These are phyloP conservation scores for Monomorium pharaonis DNA, from an alignment of 1,140 invertebrate species.

Conservation along the genomic window DNA sequence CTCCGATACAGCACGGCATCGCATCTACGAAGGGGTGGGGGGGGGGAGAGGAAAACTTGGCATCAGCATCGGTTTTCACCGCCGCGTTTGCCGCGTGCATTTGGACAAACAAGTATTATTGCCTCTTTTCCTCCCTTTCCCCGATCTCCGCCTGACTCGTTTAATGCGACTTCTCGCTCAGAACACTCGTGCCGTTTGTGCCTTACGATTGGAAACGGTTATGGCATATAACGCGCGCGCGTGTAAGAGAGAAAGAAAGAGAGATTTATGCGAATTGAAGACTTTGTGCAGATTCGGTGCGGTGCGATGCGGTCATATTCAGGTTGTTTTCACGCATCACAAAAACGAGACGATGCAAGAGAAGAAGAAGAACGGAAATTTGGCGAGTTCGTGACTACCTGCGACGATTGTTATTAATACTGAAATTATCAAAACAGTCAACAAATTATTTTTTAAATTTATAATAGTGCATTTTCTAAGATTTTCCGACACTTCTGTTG, in stretches of 20 bases:
- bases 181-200: constrained; percentile 41
- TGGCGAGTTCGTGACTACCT: background rate
- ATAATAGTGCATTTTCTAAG: background rate
- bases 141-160: background rate
- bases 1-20: constrained; percentile 68
- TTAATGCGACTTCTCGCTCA: constrained; percentile 41
- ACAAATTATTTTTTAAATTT: background rate
- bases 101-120: constrained; percentile 55
- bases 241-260: no score
- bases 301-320: background rate
- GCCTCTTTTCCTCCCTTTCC: background rate
- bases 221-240: constrained; percentile 26
- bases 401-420: background rate
- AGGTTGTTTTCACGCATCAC: background rate
- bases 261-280: constrained; percentile 52
- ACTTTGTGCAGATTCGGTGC: constrained; percentile 19
- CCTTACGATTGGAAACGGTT: constrained; percentile 53
- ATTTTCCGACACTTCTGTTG: background rate
- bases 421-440: background rate
- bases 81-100: constrained; percentile 36
- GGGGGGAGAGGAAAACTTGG: no score
- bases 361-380: background rate
- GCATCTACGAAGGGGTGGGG: constrained; percentile 46
- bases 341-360: background rate
- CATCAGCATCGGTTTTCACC: constrained; percentile 68